Conservation (phyloP, 1,140 invertebrate genomes). For the Leptestheria dahalacensis region DNA sequence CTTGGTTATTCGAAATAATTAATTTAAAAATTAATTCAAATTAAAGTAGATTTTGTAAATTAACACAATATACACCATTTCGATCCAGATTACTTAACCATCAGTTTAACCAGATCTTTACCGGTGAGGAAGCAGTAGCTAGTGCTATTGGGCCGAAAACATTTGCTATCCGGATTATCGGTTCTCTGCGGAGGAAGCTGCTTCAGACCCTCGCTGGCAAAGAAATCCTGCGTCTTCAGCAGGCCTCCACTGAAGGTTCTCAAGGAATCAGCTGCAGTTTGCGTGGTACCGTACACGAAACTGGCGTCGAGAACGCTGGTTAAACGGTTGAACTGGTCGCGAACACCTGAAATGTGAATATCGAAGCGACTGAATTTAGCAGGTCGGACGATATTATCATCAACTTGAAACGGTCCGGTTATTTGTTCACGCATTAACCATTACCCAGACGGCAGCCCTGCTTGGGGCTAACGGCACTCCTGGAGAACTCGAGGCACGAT, state of each 20-base stretch:
- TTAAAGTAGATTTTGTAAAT: too few species aligned
- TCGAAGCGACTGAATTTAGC: constrained; percentile 19
- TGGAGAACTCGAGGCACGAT: constrained; percentile 34
- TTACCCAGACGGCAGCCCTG: constrained; percentile 35
- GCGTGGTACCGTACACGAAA: constrained; percentile 46
- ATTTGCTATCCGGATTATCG: constrained; percentile 34
- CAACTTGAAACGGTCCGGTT: too few species aligned
- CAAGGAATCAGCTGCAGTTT: constrained; percentile 33
- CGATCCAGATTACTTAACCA: constrained; percentile 33
- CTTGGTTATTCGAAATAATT: too few species aligned
- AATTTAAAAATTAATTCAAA: too few species aligned
- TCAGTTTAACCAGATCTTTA: too few species aligned
- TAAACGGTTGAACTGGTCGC: constrained; percentile 71
- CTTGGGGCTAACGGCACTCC: constrained; percentile 32
- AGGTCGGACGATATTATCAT: too few species aligned
- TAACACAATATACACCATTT: constrained; percentile 32
- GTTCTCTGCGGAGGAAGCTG: constrained; percentile 35
- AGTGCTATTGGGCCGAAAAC: constrained; percentile 25
- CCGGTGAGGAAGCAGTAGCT: background rate
- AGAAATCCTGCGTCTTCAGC: constrained; percentile 30
- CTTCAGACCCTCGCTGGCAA: constrained; percentile 29
- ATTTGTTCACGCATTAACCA: too few species aligned
- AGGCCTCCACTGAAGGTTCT: constrained; percentile 34
- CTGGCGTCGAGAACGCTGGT: constrained; percentile 57
- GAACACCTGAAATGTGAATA: constrained; percentile 32